Evolutionary conservation across 1,140 invertebrate species (phyloP).

Genomic region (Dendroctonus valens): DNA sequence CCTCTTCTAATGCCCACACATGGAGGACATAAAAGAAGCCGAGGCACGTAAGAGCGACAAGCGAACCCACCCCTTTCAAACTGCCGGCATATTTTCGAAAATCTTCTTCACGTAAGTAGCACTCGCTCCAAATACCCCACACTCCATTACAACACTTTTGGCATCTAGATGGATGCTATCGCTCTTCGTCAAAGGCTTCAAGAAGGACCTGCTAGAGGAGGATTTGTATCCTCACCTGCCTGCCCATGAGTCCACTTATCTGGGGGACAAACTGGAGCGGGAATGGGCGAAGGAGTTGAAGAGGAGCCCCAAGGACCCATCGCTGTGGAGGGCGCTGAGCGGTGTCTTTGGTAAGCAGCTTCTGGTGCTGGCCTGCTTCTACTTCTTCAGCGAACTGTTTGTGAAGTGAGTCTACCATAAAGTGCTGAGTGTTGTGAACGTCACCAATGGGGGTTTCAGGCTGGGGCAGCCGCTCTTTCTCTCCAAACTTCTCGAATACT

Average conservation of each 20-base stretch:
- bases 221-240: slow-evolving; percentile 36
- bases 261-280: slow-evolving; percentile 59
- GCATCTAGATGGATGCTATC: slow-evolving; percentile 48
- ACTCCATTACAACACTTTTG: neutral
- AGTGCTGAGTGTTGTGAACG: too few relatives aligned
- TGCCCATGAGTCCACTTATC: slow-evolving; percentile 36
- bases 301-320: slow-evolving; percentile 38
- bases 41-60: slow-evolving; percentile 18
- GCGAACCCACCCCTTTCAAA: slow-evolving; percentile 26
- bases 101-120: slow-evolving; percentile 34
- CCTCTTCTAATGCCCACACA: slow-evolving; percentile 1
- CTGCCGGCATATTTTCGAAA: slow-evolving; percentile 27
- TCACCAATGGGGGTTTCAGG: slow-evolving; percentile 19
- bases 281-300: slow-evolving; percentile 53
- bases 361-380: slow-evolving; percentile 24
- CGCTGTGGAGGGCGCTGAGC: slow-evolving; percentile 42
- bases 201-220: slow-evolving; percentile 35
- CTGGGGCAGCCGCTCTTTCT: slow-evolving; percentile 52
- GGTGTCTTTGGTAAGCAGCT: slow-evolving; percentile 35
- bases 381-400: slow-evolving; percentile 37
- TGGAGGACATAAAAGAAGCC: slow-evolving; percentile 26
- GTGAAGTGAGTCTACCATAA: slow-evolving; percentile 39
- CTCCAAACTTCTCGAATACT: slow-evolving; percentile 34
- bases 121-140: neutral
- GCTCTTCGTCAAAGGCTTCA: slow-evolving; percentile 37